phyloP scores from a whole-genome alignment of 2,113 vertebrate species.

The Marmota flaviventris region DNA sequence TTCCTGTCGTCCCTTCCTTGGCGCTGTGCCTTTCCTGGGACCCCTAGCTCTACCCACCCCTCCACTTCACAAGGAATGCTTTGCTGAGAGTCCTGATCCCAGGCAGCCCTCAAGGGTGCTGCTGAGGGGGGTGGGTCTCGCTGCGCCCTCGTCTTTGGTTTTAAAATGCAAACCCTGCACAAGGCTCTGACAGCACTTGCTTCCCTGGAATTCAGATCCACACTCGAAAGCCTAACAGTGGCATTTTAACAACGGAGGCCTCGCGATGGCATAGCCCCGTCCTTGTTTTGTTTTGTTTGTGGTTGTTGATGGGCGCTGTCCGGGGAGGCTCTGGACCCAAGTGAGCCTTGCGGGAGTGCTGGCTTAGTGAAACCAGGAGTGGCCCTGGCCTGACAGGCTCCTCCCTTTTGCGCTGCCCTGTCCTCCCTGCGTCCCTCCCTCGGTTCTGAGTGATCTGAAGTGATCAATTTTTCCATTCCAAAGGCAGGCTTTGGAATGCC shows the following conservation, averaged over 20 bases:
- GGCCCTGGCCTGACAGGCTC: background rate
- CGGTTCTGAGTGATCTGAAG: too few relatives aligned
- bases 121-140: too few relatives aligned
- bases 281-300: background rate
- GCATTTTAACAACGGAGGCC: background rate
- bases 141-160: background rate
- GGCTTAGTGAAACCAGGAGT: too few relatives aligned
- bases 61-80: background rate
- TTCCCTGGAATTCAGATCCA: too few relatives aligned
- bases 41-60: too few relatives aligned
- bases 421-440: background rate
- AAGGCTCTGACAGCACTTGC: too few relatives aligned
- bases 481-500: background rate
- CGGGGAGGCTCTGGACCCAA: background rate
- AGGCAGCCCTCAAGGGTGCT: too few relatives aligned
- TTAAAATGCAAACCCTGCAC: background rate
- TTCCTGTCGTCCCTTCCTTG: fast-evolving
- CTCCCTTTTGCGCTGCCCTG: fast-evolving
- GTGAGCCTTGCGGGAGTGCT: fast-evolving
- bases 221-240: background rate
- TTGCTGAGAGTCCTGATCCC: too few relatives aligned
- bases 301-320: fast-evolving
- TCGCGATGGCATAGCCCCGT: too few relatives aligned
- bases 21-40: background rate
- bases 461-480: too few relatives aligned